Evolutionary conservation across 2,888 invertebrate species (phyloP), one percentile per base, ranked within the genome.

Genomic region (Abrostola tripartita): DNA sequence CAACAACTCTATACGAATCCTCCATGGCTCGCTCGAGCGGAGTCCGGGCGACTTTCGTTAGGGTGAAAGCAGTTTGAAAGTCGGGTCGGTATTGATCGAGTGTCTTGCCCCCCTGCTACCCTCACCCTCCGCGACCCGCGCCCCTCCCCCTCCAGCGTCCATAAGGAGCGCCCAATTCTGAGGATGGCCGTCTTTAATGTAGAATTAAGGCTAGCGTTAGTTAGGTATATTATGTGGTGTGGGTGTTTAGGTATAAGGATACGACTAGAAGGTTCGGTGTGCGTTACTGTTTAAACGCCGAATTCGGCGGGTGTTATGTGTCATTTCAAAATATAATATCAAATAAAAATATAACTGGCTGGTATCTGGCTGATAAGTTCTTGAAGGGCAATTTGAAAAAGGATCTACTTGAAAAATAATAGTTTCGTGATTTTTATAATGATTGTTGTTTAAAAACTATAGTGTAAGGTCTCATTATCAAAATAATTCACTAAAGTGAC

Each of bases 21-120:
- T 56, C 71, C 78, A 81, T 83, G 86, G 88, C 87, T 86, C 88
- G 88, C 84, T 87, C 86, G 89, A 88, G 88, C 86, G 84, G 89
- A 90, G 92, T 90, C 90, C 92, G 93, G 89, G 89, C 93, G 92
- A 94, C 94, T 94, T 94, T 94, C 94, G 91, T 92, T 92, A 94
- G 94, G 94, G 93, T 92, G 93, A 94, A 94, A 94, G 93, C 94
- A 93, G 94, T 94, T 94, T 94, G 94, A 94, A 94, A 94, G 94
- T 94, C 94, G 93, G 92, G 92, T 90, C 91, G 90, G 94, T 94
- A 94, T 94, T 93, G 94, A 94, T 94, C 94, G 93, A 93, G 93
- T 93, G 93, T 93, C 93, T 94, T 94, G 84, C 90, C 87, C 82
- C 85, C 85, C 84, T 79, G 76, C 82, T 81, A 79, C 76, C 81